Conservation (phyloP, 2,113 vertebrate genomes). For the Apteryx owenii region DNA sequence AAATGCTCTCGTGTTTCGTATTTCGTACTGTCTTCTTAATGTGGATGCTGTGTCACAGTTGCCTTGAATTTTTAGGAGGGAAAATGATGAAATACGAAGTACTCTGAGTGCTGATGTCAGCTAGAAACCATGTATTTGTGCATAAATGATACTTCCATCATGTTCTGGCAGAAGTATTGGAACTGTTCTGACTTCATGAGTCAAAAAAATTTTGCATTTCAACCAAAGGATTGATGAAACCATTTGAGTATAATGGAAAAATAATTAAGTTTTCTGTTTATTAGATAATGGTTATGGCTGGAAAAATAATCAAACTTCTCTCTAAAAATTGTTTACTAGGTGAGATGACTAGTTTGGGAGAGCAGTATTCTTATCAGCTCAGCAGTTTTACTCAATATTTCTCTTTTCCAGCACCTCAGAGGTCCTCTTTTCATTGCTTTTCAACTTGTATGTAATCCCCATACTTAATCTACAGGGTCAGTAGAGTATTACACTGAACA, state of each 20-base stretch:
- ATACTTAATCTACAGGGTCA: neutral
- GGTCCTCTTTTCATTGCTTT: neutral
- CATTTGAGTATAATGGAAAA: neutral
- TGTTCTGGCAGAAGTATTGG: neutral
- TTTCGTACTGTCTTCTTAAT: neutral
- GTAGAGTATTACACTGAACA: neutral
- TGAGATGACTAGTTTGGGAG: neutral
- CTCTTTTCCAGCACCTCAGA: neutral
- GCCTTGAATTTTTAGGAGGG: neutral
- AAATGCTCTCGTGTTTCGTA: neutral
- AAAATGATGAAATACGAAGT: neutral
- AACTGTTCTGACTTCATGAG: neutral
- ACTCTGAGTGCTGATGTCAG: neutral
- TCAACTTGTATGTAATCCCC: neutral
- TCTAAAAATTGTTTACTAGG: neutral
- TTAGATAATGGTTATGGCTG: accelerated
- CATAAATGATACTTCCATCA: neutral
- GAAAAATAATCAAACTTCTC: neutral
- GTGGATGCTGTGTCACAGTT: neutral
- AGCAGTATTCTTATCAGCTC: neutral
- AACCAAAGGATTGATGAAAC: neutral
- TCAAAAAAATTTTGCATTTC: neutral
- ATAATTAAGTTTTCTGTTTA: neutral
- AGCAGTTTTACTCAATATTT: neutral
- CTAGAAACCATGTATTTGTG: neutral